Evolutionary conservation across 2,888 invertebrate genomes (phyloP).

Genomic region (Elmis aenea): DNA sequence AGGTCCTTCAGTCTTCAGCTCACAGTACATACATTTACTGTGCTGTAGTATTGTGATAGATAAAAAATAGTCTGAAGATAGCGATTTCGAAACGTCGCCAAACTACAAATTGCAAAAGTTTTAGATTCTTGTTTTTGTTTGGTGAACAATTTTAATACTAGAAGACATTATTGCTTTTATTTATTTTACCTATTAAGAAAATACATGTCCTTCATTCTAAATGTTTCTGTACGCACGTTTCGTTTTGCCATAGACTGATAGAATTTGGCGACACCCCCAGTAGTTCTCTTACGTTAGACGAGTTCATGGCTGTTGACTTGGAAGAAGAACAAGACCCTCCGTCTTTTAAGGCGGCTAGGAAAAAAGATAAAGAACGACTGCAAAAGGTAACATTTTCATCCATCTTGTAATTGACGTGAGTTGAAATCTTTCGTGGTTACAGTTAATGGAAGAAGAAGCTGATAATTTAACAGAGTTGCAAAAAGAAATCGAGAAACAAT

Average conservation of each 20-base stretch:
- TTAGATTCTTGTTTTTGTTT: too few species aligned
- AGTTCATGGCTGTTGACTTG: slow-evolving; percentile 94
- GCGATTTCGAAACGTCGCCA: too few species aligned
- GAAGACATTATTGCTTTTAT: too few species aligned
- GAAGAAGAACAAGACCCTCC: slow-evolving; percentile 97
- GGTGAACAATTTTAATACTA: too few species aligned
- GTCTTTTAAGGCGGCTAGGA: slow-evolving; percentile 85
- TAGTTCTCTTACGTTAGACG: slow-evolving; percentile 88
- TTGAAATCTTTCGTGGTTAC: slow-evolving; percentile 4
- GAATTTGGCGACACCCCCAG: slow-evolving; percentile 98
- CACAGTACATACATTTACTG: too few species aligned
- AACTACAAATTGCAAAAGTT: too few species aligned
- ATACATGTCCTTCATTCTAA: too few species aligned
- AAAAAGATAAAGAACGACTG: slow-evolving; percentile 79
- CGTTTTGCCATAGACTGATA: slow-evolving; percentile 65
- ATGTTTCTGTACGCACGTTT: too few species aligned
- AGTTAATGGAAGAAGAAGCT: slow-evolving; percentile 54
- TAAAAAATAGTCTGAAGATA: too few species aligned
- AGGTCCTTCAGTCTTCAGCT: too few species aligned
- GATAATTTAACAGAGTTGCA: slow-evolving; percentile 73
- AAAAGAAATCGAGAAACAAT: slow-evolving; percentile 75
- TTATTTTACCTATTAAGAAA: too few species aligned
- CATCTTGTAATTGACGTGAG: background rate
- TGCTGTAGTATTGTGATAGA: too few species aligned
- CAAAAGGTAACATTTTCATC: slow-evolving; percentile 57